phyloP scores from a whole-genome alignment of 2,113 vertebrate genomes.

The Indicator maculatus region DNA sequence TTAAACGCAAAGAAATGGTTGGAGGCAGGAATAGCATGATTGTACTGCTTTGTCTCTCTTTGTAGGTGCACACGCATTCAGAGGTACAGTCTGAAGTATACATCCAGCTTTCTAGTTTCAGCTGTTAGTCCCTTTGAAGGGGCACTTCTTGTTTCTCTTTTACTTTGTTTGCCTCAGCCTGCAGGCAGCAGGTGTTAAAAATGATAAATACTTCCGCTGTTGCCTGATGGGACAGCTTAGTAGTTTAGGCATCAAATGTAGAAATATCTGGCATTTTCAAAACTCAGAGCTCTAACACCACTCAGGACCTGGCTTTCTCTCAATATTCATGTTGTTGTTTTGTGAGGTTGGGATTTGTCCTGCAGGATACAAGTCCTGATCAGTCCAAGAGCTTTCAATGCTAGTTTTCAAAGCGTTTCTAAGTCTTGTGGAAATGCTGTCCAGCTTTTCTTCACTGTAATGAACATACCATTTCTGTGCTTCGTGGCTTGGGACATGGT shows the following conservation, averaged over 20 bases:
- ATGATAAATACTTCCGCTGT: background rate
- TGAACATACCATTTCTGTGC: background rate
- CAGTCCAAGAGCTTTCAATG: background rate
- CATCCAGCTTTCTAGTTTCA: constrained; percentile 27
- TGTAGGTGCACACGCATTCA: background rate
- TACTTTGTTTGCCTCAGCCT: constrained; percentile 24
- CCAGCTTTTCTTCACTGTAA: background rate
- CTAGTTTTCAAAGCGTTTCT: background rate
- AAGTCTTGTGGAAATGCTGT: background rate
- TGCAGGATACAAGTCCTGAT: background rate
- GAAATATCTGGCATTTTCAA: constrained; percentile 14
- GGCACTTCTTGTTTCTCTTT: background rate
- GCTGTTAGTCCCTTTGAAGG: constrained; percentile 33
- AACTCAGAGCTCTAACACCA: background rate
- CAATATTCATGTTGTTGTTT: background rate
- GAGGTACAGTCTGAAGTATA: background rate
- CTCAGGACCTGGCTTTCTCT: background rate
- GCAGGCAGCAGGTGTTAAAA: constrained; percentile 21
- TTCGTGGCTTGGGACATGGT: background rate
- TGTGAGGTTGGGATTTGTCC: background rate
- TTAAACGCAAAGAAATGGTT: background rate
- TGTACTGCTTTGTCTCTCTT: constrained; percentile 12
- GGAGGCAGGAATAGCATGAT: background rate
- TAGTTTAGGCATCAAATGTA: constrained; percentile 4
- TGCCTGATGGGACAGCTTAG: constrained; percentile 4